These are phyloP conservation scores for Leptoclinus maculatus DNA, from an alignment of 2,797 vertebrate species.

Conservation along the genomic window DNA sequence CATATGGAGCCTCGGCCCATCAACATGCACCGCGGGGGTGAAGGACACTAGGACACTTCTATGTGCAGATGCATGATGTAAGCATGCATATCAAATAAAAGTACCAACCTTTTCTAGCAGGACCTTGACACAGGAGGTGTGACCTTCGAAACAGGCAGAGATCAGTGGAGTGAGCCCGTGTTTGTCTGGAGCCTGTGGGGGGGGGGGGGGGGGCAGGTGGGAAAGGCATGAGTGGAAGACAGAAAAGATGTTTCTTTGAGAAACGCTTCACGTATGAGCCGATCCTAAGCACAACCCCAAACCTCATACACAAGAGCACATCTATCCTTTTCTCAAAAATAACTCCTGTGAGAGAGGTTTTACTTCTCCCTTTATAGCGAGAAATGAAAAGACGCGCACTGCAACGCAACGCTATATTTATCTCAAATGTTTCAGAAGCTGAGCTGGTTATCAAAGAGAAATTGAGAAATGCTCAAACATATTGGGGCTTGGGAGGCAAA, in stretches of 20 bases:
- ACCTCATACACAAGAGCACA: slow-evolving; percentile 17
- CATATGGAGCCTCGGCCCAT: slow-evolving; percentile 40
- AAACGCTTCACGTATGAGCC: slow-evolving; percentile 15
- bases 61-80: background rate
- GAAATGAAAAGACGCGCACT: slow-evolving; percentile 28
- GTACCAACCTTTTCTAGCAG: slow-evolving; percentile 93
- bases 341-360: slow-evolving; percentile 8
- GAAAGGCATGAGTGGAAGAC: background rate
- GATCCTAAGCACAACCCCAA: background rate
- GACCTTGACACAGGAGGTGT: slow-evolving; percentile 90
- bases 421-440: slow-evolving; percentile 15
- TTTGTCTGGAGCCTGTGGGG: slow-evolving; percentile 91
- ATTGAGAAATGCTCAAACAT: background rate
- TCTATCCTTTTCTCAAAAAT: slow-evolving; percentile 1
- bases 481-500: background rate
- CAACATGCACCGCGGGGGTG: slow-evolving; percentile 21
- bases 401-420: slow-evolving; percentile 21
- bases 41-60: slow-evolving; percentile 20
- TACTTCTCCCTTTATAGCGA: slow-evolving; percentile 37
- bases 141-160: slow-evolving; percentile 91
- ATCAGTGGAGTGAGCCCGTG: slow-evolving; percentile 94
- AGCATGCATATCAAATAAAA: background rate
- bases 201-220: background rate
- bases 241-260: background rate
- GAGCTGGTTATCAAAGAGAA: slow-evolving; percentile 5